Base-by-base conservation (phyloP, 2,113 vertebrate species). In the Sarotherodon lohbergeri region DNA sequence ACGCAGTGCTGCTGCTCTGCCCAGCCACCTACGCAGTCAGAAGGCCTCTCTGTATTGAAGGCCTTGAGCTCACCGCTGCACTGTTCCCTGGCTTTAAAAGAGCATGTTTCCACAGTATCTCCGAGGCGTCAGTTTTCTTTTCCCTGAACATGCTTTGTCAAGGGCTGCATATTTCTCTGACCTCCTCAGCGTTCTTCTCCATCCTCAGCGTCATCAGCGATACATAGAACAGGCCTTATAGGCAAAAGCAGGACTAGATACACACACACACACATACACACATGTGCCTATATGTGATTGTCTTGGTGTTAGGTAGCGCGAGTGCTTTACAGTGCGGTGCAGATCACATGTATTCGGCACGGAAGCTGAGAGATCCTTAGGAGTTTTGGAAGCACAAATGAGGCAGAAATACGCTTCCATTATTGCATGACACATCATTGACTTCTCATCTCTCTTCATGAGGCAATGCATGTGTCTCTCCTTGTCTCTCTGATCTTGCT, bases 371-470 rank as follows among this genome's bases (percentile, higher is more conserved):
- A 86, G 86, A 86, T 89, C 39, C 56, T 52, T 41, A 73, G 19
- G 76, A 89, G 87, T 82, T 92, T 86, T 81, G 63, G 84, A 39
- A 82, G 82, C 78, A 86, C 83, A 93, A 94, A 93, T 94, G 93
- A 93, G 85, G 92, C 92, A 93, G 86, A 94, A 92, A 94, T 90
- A 46, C 76, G 52, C 81, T 55, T 90, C 88, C 88, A 73, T 92
- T 92, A 93, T 90, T 79, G 80, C 63, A 83, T 39, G 61, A 92
- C 91, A 90, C 87, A 88, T 91, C 87, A 93, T 91, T 94, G 92
- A 92, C 90, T 92, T 83, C 80, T 78, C 82, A 86, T 86, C 82
- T 89, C 87, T 55, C 88, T 52, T 16, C 87, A 89, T 88, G 90
- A 81, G 82, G 87, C 68, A 27, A 54, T 41, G 71, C 34, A 36